Percentiles rank a stretch among this genome's conserved stretches.
Evolutionary conservation across 1,140 invertebrate species (phyloP).

Genomic region (Drosophila aff.): DNA sequence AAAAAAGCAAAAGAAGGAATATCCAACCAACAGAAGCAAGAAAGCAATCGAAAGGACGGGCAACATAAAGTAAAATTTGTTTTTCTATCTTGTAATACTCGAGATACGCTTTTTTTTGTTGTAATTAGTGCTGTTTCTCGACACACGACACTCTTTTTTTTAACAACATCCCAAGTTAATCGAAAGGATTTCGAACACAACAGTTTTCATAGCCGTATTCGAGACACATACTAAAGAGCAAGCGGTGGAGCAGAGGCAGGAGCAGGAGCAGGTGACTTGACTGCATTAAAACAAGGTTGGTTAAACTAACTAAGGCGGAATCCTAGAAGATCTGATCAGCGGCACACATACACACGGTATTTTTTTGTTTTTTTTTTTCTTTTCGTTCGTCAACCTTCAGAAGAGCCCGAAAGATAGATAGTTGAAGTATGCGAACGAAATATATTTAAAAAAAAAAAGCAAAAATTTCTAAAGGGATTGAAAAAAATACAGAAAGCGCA

Average conservation of each 20-base stretch:
- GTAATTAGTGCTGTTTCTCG: background rate
- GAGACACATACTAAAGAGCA: conserved; percentile 7
- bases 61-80: conserved; percentile 48
- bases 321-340: background rate
- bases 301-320: conserved; percentile 12
- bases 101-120: conserved; percentile 13
- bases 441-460: conserved; percentile 12
- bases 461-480: background rate
- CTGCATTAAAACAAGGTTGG: conserved; percentile 18
- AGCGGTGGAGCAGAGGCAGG: conserved; percentile 2
- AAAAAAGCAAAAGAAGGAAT: conserved; percentile 76
- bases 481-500: conserved; percentile 10
- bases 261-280: conserved; percentile 8
- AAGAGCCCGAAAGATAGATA: conserved; percentile 4
- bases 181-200: conserved; percentile 4
- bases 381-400: conserved; percentile 1
- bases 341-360: conserved; percentile 4
- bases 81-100: conserved; percentile 19
- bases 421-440: conserved; percentile 5
- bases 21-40: conserved; percentile 39
- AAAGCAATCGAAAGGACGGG: conserved; percentile 37
- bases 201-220: conserved; percentile 10
- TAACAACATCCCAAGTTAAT: conserved; percentile 5
- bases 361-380: background rate
- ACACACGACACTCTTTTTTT: background rate